Conservation (phyloP, 2,797 vertebrate species). For the Sebastes nivosus region DNA sequence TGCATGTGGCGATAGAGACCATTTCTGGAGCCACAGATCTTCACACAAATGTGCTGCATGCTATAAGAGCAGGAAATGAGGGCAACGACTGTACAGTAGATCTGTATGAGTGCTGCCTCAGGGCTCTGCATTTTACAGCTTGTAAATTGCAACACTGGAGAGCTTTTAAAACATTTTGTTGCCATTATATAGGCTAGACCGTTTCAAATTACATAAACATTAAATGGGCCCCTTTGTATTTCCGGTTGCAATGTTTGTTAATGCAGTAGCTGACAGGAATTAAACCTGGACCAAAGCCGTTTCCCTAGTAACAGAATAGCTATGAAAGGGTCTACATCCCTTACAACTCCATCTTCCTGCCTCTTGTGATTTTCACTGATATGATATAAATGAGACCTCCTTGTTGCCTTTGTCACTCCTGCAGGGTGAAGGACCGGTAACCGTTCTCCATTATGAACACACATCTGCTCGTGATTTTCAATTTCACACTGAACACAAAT, state of each 20-base stretch:
- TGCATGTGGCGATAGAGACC: neutral
- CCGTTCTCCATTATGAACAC: neutral
- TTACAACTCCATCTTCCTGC: neutral
- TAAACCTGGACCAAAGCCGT: no score
- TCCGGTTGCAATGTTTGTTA: neutral
- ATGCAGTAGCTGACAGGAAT: neutral
- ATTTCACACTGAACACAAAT: neutral
- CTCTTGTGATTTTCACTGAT: neutral
- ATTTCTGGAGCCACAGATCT: slow-evolving; percentile 23
- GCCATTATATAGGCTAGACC: neutral
- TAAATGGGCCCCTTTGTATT: neutral
- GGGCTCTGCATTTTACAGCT: neutral
- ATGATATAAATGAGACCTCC: neutral
- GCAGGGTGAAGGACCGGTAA: neutral
- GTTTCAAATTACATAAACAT: neutral
- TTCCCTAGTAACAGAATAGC: neutral
- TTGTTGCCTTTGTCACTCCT: neutral
- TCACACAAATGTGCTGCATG: slow-evolving; percentile 24
- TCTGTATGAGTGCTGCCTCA: neutral
- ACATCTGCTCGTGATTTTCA: neutral
- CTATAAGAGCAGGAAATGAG: slow-evolving; percentile 40
- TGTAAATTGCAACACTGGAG: neutral
- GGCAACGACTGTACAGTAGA: neutral
- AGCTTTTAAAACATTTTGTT: neutral
- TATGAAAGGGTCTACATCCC: neutral